phyloP scores from a whole-genome alignment of 2,888 invertebrate genomes.

The Leucophenga montana region DNA sequence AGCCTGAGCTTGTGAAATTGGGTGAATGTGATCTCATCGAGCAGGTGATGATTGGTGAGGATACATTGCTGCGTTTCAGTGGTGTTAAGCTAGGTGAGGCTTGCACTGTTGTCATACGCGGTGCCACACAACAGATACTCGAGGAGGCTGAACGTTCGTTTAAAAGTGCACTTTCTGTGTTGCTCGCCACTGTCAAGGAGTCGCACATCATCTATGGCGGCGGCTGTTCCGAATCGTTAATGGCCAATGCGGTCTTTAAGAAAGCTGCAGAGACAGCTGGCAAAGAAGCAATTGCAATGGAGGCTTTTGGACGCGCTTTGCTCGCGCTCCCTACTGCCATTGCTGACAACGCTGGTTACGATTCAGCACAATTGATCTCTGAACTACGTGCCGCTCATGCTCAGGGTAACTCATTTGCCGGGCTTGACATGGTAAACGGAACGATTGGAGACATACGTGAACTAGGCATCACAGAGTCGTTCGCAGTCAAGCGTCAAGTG shows the following conservation, averaged over 20 bases:
- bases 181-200: constrained; percentile 95
- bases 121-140: constrained; percentile 97
- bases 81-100: constrained; percentile 97
- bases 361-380: constrained; percentile 95
- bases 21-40: constrained; percentile 97
- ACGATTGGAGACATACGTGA: constrained; percentile 90
- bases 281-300: constrained; percentile 97
- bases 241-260: constrained; percentile 93
- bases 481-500: constrained; percentile 96
- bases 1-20: constrained; percentile 91
- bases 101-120: constrained; percentile 96
- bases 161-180: constrained; percentile 98
- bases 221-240: constrained; percentile 95
- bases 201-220: constrained; percentile 93
- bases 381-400: constrained; percentile 93
- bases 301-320: constrained; percentile 93
- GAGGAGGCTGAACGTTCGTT: constrained; percentile 99
- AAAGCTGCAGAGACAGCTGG: constrained; percentile 92
- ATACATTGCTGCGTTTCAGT: constrained; percentile 93
- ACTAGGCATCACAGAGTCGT: constrained; percentile 96
- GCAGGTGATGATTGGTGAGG: constrained; percentile 96
- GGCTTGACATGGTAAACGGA: constrained; percentile 91
- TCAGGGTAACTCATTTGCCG: constrained; percentile 80
- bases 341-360: constrained; percentile 98
- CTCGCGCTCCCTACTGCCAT: constrained; percentile 94